Evolutionary conservation across 2,113 vertebrate species (phyloP), one percentile per base, ranked within the genome.

Genomic region (Cavia porcellus): DNA sequence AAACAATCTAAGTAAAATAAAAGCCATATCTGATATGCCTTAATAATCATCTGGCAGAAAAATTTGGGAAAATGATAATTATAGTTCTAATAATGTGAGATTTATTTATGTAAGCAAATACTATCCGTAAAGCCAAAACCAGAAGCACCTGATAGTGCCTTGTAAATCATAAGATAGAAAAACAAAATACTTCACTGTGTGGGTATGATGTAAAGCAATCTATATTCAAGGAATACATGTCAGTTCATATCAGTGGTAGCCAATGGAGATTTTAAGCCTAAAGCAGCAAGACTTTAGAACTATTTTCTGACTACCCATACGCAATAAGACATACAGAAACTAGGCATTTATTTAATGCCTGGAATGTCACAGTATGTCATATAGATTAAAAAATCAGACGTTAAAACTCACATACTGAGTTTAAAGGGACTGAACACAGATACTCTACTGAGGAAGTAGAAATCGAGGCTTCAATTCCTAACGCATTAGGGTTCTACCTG

Each of bases 1-100:
- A 12, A 59, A 93, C 89, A 14, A 92, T 80, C 5, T 88, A 95
- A 89, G 66, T 87, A 28, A 87, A 95, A 74, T 85, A 35, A 87
- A 95, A 93, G 93, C 7, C 25, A 80, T 1, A 87, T 81, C 35
- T 95, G 52, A 68, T 24, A 8, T 87, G 7, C 8, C 59, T 91
- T 93, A 90, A 81, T 89, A 95, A 80, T 94, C 35, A 52, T 92
- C 13, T 66, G 28, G 79, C 89, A 85, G 64, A 50, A 79, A 79
- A 86, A 77, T 92, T 79, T 86, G 32, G 55, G 42, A 9, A 84
- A 79, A 22, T 64, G 32, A 35, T 93, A 92, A 93, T 75, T 11
- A 66, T 70, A 72, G 11, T 88, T 95, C 38, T 94, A 87, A 74
- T 74, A 74, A 74, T 28, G 68, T 80, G 25, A 94, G 61, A 64